Evolutionary conservation across 2,888 invertebrate genomes (phyloP).

Genomic region (Ennomos erosarius): DNA sequence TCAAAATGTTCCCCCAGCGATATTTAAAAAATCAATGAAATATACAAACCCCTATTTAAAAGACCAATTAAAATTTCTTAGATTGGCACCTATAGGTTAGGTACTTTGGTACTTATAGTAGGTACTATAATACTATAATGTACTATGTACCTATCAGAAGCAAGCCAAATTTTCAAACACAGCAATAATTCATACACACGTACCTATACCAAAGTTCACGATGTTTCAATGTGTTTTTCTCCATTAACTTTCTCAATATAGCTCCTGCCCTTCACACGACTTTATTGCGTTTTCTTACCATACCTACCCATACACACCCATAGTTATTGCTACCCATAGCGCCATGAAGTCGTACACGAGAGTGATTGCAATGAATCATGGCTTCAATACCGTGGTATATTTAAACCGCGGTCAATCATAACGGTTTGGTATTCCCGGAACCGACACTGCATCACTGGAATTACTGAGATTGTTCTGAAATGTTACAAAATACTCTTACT

Average conservation of each 20-base stretch:
- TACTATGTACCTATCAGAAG: too few species aligned
- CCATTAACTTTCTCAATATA: constrained; percentile 12
- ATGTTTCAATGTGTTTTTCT: constrained; percentile 5
- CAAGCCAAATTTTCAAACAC: too few species aligned
- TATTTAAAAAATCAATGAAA: too few species aligned
- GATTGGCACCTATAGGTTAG: too few species aligned
- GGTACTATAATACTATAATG: too few species aligned
- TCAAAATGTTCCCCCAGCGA: too few species aligned
- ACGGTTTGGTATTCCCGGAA: constrained; percentile 36
- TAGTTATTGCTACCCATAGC: constrained; percentile 1
- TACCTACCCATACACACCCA: neutral
- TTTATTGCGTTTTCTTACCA: constrained; percentile 3
- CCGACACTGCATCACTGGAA: constrained; percentile 14
- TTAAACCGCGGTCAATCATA: constrained; percentile 52
- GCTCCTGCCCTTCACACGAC: constrained; percentile 15
- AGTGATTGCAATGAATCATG: constrained; percentile 49
- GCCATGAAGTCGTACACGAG: constrained; percentile 4
- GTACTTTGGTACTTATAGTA: too few species aligned
- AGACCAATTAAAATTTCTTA: too few species aligned
- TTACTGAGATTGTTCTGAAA: neutral
- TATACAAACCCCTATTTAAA: too few species aligned
- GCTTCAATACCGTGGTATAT: constrained; percentile 46
- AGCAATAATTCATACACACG: too few species aligned
- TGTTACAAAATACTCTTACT: neutral
- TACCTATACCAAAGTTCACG: too few species aligned